These are phyloP conservation scores for Noctuana brunneofusca DNA, from an alignment of 2,888 invertebrate species.

Conservation along the genomic window DNA sequence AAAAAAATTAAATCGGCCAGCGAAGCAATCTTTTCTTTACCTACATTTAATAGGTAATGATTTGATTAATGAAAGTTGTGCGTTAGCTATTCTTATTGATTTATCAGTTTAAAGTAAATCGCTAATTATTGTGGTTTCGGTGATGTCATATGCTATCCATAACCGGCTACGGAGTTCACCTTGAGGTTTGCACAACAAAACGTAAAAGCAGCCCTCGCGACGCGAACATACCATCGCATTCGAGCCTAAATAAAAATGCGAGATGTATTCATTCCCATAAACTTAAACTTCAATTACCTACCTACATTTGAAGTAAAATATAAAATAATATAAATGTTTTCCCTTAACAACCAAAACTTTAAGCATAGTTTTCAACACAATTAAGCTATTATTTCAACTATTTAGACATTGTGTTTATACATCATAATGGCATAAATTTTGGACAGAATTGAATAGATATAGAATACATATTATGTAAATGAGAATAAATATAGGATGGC, in stretches of 20 bases:
- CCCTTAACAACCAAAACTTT: no score
- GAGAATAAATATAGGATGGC: no score
- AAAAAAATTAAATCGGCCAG: no score
- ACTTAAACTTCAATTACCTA: not conserved
- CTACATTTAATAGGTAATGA: no score
- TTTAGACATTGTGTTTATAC: not conserved
- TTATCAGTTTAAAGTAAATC: slow-evolving; percentile 16
- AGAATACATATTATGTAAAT: no score
- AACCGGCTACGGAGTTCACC: slow-evolving; percentile 34
- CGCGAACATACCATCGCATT: slow-evolving; percentile 24
- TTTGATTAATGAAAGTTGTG: no score
- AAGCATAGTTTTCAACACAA: no score
- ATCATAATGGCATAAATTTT: not conserved
- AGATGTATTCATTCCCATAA: not conserved
- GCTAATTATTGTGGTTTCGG: slow-evolving; percentile 31
- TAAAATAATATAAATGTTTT: no score
- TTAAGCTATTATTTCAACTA: not conserved
- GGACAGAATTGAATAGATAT: no score
- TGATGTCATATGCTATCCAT: slow-evolving; percentile 34
- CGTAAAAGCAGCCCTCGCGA: slow-evolving; percentile 30
- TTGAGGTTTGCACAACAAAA: slow-evolving; percentile 30
- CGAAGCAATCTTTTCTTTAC: no score
- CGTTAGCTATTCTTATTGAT: not conserved
- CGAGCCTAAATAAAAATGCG: slow-evolving; percentile 3
- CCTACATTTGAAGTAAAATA: no score